Evolutionary conservation across 1,140 invertebrate genomes (phyloP).

Genomic region (Macrobrachium rosenbergii): DNA sequence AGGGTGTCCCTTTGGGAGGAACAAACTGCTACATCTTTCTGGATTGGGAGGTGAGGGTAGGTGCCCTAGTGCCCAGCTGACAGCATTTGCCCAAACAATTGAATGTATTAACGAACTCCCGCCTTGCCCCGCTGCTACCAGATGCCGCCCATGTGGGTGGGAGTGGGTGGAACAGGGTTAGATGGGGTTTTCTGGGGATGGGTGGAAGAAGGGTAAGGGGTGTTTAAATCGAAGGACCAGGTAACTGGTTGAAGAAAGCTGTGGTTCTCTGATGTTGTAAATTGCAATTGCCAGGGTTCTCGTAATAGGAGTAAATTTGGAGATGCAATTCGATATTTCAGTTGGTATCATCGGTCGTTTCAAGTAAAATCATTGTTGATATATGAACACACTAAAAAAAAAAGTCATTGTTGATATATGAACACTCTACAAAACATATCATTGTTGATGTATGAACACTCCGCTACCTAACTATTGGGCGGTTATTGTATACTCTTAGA

Average conservation of each 20-base stretch:
- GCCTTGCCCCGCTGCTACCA: slow-evolving; percentile 31
- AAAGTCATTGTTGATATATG: too few relatives aligned
- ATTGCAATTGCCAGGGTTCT: too few relatives aligned
- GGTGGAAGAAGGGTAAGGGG: not conserved
- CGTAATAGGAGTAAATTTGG: too few relatives aligned
- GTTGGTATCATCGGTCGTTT: too few relatives aligned
- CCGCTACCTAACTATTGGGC: too few relatives aligned
- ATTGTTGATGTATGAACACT: too few relatives aligned
- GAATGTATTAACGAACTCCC: slow-evolving; percentile 57
- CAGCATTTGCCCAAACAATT: slow-evolving; percentile 46
- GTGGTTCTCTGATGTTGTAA: too few relatives aligned
- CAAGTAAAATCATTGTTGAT: not conserved
- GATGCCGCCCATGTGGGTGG: slow-evolving; percentile 5
- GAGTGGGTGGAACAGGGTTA: not conserved
- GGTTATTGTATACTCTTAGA: too few relatives aligned
- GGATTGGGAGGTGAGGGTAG: not conserved
- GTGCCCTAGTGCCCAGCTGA: slow-evolving; percentile 40
- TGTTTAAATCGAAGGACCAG: not conserved
- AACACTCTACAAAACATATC: too few relatives aligned
- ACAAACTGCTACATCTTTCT: too few relatives aligned
- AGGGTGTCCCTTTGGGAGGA: not conserved
- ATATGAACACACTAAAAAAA: not conserved
- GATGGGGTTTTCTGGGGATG: not conserved
- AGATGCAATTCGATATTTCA: too few relatives aligned
- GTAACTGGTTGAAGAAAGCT: not conserved